Conservation (phyloP, 2,888 invertebrate species). For the Apotomis capreana region DNA sequence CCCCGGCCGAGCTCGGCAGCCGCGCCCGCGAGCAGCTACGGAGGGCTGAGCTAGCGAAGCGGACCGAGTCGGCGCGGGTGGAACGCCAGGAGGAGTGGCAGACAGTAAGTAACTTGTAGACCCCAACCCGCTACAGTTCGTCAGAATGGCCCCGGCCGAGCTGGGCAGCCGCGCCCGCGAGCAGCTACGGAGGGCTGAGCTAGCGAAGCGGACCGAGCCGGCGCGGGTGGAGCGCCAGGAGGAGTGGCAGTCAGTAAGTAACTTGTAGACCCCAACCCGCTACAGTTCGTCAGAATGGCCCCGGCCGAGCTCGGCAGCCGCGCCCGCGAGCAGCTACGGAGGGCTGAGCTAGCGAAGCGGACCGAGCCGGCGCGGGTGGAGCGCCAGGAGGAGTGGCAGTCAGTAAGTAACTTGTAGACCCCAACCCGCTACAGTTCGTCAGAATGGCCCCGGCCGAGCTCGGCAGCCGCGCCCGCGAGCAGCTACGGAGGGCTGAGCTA, state of each 20-base stretch:
- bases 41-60: conserved; percentile 92
- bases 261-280: conserved; percentile 84
- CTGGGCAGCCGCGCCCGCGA: conserved; percentile 93
- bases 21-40: conserved; percentile 93
- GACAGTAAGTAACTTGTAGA: conserved; percentile 85
- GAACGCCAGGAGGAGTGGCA: conserved; percentile 97
- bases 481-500: conserved; percentile 92
- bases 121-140: conserved; percentile 90
- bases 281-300: conserved; percentile 94
- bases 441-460: conserved; percentile 93
- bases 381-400: conserved; percentile 96
- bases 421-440: conserved; percentile 91
- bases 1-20: conserved; percentile 92
- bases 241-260: conserved; percentile 95
- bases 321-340: conserved; percentile 92
- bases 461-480: conserved; percentile 92
- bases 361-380: conserved; percentile 91
- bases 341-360: conserved; percentile 93
- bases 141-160: conserved; percentile 93
- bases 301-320: conserved; percentile 93
- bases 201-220: conserved; percentile 91
- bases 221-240: conserved; percentile 93
- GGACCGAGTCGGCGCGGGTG: conserved; percentile 89
- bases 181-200: conserved; percentile 92
- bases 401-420: conserved; percentile 84